phyloP scores from a whole-genome alignment of 1,140 invertebrate species.

The Brachystomella parvula region DNA sequence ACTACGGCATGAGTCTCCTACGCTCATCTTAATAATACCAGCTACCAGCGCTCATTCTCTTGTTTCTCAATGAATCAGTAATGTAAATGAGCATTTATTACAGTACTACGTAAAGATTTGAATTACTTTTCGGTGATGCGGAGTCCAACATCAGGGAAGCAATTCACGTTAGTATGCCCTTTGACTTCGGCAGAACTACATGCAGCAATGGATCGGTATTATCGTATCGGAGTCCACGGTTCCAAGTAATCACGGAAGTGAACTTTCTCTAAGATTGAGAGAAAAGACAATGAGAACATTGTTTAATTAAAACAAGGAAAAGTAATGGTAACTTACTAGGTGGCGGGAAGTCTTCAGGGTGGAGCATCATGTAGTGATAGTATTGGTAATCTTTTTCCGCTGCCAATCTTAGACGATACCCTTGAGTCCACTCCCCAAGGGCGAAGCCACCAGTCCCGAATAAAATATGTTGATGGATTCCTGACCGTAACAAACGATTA shows the following conservation, averaged over 20 bases:
- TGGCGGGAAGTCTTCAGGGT: slow-evolving; percentile 60
- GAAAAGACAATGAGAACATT: slow-evolving; percentile 21
- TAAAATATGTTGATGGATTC: slow-evolving; percentile 51
- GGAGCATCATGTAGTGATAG: slow-evolving; percentile 58
- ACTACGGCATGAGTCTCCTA: too few relatives aligned
- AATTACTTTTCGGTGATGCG: too few relatives aligned
- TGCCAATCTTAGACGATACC: slow-evolving; percentile 45
- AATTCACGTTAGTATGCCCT: not conserved
- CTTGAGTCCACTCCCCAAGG: slow-evolving; percentile 42
- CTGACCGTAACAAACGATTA: slow-evolving; percentile 41
- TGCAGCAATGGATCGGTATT: slow-evolving; percentile 29
- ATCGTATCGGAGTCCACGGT: slow-evolving; percentile 57
- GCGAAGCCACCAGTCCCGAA: slow-evolving; percentile 40
- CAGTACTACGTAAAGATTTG: too few relatives aligned
- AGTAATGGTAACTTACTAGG: slow-evolving; percentile 41
- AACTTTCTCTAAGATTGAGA: slow-evolving; percentile 51
- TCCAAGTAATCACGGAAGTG: slow-evolving; percentile 55
- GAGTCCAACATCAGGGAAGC: too few relatives aligned
- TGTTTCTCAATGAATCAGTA: not conserved
- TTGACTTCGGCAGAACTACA: not conserved
- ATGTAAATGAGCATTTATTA: not conserved
- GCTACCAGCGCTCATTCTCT: too few relatives aligned
- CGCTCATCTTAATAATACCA: too few relatives aligned
- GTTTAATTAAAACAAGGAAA: not conserved
- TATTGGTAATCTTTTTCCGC: slow-evolving; percentile 58